A percentile compares a stretch with the other conserved stretches of the same genome.
phyloP scores from a whole-genome alignment of 2,888 invertebrate genomes.

The Thysanoteuthis rhombus region DNA sequence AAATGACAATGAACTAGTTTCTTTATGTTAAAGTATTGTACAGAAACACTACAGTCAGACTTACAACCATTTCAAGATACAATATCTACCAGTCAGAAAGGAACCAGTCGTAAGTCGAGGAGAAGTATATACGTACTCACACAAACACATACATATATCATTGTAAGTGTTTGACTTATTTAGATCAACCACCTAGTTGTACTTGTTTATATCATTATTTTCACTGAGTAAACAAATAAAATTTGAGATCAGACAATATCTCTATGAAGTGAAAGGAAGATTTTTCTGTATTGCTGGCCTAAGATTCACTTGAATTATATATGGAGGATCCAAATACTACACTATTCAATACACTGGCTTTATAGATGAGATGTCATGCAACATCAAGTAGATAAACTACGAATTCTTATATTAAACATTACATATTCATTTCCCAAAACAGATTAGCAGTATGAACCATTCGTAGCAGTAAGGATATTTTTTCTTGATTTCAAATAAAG shows the following conservation, averaged over 20 bases:
- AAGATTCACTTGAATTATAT: too few species aligned
- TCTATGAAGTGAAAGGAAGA: neutral
- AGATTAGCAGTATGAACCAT: neutral
- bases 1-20: too few species aligned
- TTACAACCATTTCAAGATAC: too few species aligned
- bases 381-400: neutral
- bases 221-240: neutral
- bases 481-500: neutral
- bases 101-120: too few species aligned
- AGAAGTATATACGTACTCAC: too few species aligned
- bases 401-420: neutral
- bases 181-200: neutral
- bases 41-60: too few species aligned
- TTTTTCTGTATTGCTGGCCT: neutral
- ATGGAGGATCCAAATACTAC: too few species aligned
- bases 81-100: too few species aligned
- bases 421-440: neutral
- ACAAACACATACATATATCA: too few species aligned
- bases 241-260: neutral
- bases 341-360: too few species aligned
- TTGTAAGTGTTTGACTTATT: neutral
- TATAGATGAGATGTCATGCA: neutral
- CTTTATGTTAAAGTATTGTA: too few species aligned
- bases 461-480: neutral
- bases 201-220: neutral